These are phyloP conservation scores for Euclidia mi DNA, from an alignment of 2,888 invertebrate species.

Conservation along the genomic window DNA sequence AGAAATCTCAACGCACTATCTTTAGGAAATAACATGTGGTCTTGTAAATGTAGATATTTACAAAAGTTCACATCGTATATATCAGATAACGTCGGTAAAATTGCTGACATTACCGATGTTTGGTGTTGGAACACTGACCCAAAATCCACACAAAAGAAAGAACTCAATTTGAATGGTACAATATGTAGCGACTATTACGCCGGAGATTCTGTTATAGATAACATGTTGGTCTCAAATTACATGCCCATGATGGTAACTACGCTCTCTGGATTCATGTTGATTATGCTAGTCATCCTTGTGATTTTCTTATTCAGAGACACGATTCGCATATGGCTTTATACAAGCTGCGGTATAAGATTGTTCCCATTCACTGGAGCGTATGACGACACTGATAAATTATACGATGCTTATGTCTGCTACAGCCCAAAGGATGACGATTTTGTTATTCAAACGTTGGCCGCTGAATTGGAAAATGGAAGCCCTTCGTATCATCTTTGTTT, in stretches of 20 bases:
- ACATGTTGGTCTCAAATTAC: slow-evolving; percentile 95
- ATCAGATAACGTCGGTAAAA: slow-evolving; percentile 93
- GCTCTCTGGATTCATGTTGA: slow-evolving; percentile 93
- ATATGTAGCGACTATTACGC: slow-evolving; percentile 96
- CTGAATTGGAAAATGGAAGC: slow-evolving; percentile 95
- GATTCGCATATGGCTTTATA: slow-evolving; percentile 96
- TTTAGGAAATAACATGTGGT: slow-evolving; percentile 96
- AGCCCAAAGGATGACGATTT: slow-evolving; percentile 98
- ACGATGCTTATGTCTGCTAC: slow-evolving; percentile 98
- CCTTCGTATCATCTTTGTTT: slow-evolving; percentile 96
- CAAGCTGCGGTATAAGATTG: slow-evolving; percentile 95
- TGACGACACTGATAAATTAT: slow-evolving; percentile 96
- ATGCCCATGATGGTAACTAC: slow-evolving; percentile 95
- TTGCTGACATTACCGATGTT: slow-evolving; percentile 93
- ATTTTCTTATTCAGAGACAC: slow-evolving; percentile 96
- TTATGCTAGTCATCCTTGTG: slow-evolving; percentile 93
- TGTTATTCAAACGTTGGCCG: slow-evolving; percentile 95
- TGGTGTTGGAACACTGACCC: slow-evolving; percentile 94
- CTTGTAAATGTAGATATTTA: slow-evolving; percentile 96
- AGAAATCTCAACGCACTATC: slow-evolving; percentile 92
- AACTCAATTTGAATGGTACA: slow-evolving; percentile 95
- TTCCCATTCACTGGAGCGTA: slow-evolving; percentile 93
- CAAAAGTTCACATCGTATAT: slow-evolving; percentile 95
- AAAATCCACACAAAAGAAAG: slow-evolving; percentile 92
- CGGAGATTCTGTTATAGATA: slow-evolving; percentile 94